These are phyloP conservation scores for Phoronis australis DNA, from an alignment of 2,888 invertebrate genomes.

Conservation along the genomic window DNA sequence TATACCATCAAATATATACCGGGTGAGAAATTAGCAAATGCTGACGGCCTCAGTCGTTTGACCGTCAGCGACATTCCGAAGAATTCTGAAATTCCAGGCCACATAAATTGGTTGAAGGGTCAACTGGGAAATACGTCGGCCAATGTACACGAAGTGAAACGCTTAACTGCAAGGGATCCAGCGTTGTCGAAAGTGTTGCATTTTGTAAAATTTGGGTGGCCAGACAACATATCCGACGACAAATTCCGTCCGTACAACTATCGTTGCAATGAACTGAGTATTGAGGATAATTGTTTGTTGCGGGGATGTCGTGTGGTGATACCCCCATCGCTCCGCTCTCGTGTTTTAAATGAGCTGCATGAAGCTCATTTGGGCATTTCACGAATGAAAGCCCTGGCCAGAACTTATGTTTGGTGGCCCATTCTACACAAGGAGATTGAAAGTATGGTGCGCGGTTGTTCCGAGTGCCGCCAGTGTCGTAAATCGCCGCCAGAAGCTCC, in stretches of 20 bases:
- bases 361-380: constrained; percentile 7
- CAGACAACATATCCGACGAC: no score
- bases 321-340: not conserved
- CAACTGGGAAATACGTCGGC: no score
- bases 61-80: no score
- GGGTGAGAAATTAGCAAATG: constrained; percentile 8
- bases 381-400: constrained; percentile 6
- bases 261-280: no score
- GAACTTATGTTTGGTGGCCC: constrained; percentile 13
- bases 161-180: no score
- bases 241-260: no score
- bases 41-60: constrained; percentile 11
- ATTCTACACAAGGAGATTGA: constrained; percentile 3
- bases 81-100: no score
- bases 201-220: no score
- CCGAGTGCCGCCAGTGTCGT: constrained; percentile 8
- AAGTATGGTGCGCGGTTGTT: constrained; percentile 1
- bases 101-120: no score
- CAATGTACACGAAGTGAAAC: no score
- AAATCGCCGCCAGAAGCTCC: constrained; percentile 13
- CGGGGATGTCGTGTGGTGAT: constrained; percentile 10
- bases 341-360: constrained; percentile 8
- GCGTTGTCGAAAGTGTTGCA: no score
- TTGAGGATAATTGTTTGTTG: no score
- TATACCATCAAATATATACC: constrained; percentile 15